Evolutionary conservation across 2,797 vertebrate species (phyloP), one percentile per base, ranked within the genome.

Genomic region (Neosalanx taihuensis): DNA sequence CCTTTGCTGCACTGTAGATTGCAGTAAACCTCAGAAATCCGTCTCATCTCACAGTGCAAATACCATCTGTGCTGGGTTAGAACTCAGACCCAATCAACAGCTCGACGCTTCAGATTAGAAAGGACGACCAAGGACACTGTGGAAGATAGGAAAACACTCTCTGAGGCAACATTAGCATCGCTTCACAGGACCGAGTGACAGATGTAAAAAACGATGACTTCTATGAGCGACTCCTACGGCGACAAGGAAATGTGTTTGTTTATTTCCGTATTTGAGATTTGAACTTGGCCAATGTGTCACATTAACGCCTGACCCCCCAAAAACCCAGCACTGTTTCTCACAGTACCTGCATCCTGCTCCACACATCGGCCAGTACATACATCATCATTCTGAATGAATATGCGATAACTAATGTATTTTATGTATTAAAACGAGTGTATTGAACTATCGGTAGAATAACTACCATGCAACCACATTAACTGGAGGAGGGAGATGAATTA

Each of bases 41-140:
- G 83, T 76, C 80, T 89, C 87, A 88, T 89, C 86, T 86, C 83
- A 78, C 76, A 87, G 85, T 81, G 85, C 83, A 90, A 91, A 91
- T 86, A 88, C 85, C 87, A 88, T 88, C 88, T 89, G 87, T 85
- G 83, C 82, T 79, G 76, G 63, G 82, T 85, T 80, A 81, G 82
- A 79, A 81, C 85, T 87, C 82, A 71, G 76, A 59, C 79, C 74
- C 83, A 83, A 84, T 86, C 84, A 89, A 81, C 60, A 31, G 69
- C 60, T 59, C 72, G 72, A 79, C 77, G 23, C 35, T 66, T 56
- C 77, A 76, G 70, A 41, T 49, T 63, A 6, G 15, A 20, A 13
- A 63, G 12, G 63, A 59, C 51, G 57, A 53, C 20, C 9, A 13
- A 37, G 20, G 63, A 51, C 53, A 72, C 33, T 41, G 30, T 64